Base-by-base conservation (phyloP, 2,888 invertebrate species). In the Gisinianus flammeolus region DNA sequence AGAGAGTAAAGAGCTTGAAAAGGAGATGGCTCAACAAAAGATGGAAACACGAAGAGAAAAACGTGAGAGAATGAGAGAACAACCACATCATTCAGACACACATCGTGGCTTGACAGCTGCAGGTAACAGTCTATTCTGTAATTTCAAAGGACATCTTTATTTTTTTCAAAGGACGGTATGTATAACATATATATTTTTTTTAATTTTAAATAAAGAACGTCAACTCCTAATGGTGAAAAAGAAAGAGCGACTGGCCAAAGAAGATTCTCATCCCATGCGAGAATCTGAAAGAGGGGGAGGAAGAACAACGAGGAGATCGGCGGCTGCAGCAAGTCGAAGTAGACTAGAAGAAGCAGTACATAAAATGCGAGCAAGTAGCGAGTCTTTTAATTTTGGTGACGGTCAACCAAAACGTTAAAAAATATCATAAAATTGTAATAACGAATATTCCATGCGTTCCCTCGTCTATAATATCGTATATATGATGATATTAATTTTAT, bases 161-260 rank as follows among this genome's bases (percentile, higher is more conserved):
- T n/a, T n/a, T n/a, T n/a, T n/a, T n/a, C n/a, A n/a, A n/a, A n/a
- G n/a, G n/a, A n/a, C n/a, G n/a, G n/a, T n/a, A n/a, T n/a, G n/a
- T n/a, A n/a, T n/a, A n/a, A n/a, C n/a, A n/a, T n/a, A n/a, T n/a
- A n/a, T n/a, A n/a, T n/a, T n/a, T n/a, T n/a, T n/a, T n/a, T n/a
- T n/a, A n/a, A n/a, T n/a, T n/a, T n/a, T n/a, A n/a, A n/a, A n/a
- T n/a, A n/a, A n/a, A n/a, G 85, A 86, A 72, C 83, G 86, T 12
- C 85, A 85, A 77, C 82, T 85, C 8, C 80, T 86, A 26, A 85
- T 85, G 83, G 85, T 85, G 44, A 85, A 85, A 79, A 86, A 86
- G 80, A 85, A 85, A 30, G 86, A 85, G 77, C 76, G 86, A 28
- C 80, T 86, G 71, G 83, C 84, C 16, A 85, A 85, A 78, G 85